Percentiles rank a stretch among this genome's conserved stretches.
phyloP scores from a whole-genome alignment of 2,113 vertebrate species.

The Rissa tridactyla region DNA sequence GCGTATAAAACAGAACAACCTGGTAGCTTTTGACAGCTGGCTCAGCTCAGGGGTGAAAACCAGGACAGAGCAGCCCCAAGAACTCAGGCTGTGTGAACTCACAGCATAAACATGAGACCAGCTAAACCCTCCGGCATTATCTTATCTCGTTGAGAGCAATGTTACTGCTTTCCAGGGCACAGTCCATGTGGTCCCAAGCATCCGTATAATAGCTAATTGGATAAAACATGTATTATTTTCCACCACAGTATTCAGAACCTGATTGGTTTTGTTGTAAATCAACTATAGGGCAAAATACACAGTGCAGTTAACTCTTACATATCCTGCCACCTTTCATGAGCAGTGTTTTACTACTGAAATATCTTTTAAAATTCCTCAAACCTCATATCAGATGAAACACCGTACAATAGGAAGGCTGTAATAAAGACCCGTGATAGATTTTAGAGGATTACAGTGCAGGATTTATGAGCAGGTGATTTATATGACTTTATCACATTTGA shows the following conservation, averaged over 20 bases:
- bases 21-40: background rate
- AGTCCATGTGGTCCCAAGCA: background rate
- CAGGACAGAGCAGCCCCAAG: background rate
- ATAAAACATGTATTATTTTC: background rate
- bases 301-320: constrained; percentile 6
- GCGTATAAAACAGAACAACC: background rate
- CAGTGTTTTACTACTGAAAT: background rate
- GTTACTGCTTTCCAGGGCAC: background rate
- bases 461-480: constrained; percentile 41
- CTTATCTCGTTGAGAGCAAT: background rate
- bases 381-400: background rate
- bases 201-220: background rate
- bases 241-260: background rate
- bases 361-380: background rate
- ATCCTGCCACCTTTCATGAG: background rate
- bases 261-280: background rate
- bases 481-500: constrained; percentile 27
- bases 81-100: background rate
- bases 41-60: background rate
- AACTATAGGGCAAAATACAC: background rate
- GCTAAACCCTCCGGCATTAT: background rate
- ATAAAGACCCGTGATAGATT: background rate
- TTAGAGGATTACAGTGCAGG: background rate
- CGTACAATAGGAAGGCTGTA: background rate
- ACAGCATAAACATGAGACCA: background rate